phyloP scores from a whole-genome alignment of 2,888 invertebrate genomes.

The Lepidonotus clava region DNA sequence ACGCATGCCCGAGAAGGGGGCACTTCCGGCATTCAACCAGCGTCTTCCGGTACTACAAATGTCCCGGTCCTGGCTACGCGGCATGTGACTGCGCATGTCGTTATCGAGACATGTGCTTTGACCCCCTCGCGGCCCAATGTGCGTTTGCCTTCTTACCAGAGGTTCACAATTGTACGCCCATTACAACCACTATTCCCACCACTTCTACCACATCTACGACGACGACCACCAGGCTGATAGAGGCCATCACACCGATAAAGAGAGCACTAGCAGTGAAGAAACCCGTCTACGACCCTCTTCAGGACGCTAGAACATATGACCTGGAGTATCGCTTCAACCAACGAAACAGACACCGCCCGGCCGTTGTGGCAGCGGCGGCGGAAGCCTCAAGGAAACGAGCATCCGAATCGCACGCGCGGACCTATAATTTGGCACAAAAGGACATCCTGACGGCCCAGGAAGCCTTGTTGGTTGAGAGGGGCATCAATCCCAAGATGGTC shows the following conservation, averaged over 20 bases:
- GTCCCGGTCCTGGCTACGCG: constrained; percentile 32
- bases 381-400: neutral
- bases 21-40: constrained; percentile 33
- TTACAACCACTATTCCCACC: neutral
- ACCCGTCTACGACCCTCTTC: neutral
- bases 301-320: neutral
- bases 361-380: neutral
- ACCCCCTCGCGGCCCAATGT: neutral
- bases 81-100: constrained; percentile 45
- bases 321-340: constrained; percentile 5
- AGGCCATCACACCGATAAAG: neutral
- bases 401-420: neutral
- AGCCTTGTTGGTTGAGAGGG: neutral
- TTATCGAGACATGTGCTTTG: constrained; percentile 49
- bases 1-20: constrained; percentile 4
- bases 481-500: neutral
- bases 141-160: constrained; percentile 26
- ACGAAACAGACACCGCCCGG: neutral
- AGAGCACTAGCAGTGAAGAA: too few relatives aligned
- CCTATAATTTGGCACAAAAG: constrained; percentile 13
- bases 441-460: constrained; percentile 49
- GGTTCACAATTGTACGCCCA: constrained; percentile 2
- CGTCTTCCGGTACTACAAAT: constrained; percentile 18
- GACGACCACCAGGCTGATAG: neutral
- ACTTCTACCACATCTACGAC: neutral